Percentiles rank a stretch among this genome's conserved stretches.
phyloP scores from a whole-genome alignment of 2,888 invertebrate genomes.

The Caenorhabditis japonica region DNA sequence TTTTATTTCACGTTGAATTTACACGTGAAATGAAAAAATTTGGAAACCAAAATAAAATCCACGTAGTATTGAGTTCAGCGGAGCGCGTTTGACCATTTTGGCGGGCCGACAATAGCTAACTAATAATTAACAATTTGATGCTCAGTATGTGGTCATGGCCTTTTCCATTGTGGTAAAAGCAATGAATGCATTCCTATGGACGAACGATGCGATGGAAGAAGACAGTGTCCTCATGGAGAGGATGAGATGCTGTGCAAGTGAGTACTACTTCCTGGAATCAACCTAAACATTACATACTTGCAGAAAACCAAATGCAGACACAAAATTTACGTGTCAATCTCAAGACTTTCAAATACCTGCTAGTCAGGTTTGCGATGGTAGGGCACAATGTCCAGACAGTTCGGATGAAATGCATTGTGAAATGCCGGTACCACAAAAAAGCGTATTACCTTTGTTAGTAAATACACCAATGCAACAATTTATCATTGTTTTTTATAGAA shows the following conservation, averaged over 20 bases:
- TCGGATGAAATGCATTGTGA: constrained; percentile 75
- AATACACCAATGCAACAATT: constrained; percentile 34
- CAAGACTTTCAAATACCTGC: constrained; percentile 64
- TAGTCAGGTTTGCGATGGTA: constrained; percentile 72
- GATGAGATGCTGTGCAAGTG: constrained; percentile 75
- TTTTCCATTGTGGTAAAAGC: constrained; percentile 74
- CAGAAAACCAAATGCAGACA: constrained; percentile 56
- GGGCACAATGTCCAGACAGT: constrained; percentile 72
- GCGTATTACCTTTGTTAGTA: too few relatives aligned
- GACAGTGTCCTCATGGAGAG: constrained; percentile 76
- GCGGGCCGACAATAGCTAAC: too few relatives aligned
- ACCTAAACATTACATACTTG: too few relatives aligned
- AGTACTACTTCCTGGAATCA: too few relatives aligned
- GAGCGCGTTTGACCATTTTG: too few relatives aligned
- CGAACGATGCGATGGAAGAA: constrained; percentile 73
- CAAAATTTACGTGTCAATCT: constrained; percentile 68
- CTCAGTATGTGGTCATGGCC: constrained; percentile 73
- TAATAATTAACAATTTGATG: too few relatives aligned
- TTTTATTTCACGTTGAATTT: too few relatives aligned
- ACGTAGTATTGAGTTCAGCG: too few relatives aligned
- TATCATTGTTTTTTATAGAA: too few relatives aligned
- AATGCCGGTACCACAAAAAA: constrained; percentile 24
- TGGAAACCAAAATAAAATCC: too few relatives aligned
- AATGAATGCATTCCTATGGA: constrained; percentile 72
- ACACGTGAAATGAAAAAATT: too few relatives aligned